Evolutionary conservation across 2,797 vertebrate species (phyloP).

Genomic region (Vipera ursinii): DNA sequence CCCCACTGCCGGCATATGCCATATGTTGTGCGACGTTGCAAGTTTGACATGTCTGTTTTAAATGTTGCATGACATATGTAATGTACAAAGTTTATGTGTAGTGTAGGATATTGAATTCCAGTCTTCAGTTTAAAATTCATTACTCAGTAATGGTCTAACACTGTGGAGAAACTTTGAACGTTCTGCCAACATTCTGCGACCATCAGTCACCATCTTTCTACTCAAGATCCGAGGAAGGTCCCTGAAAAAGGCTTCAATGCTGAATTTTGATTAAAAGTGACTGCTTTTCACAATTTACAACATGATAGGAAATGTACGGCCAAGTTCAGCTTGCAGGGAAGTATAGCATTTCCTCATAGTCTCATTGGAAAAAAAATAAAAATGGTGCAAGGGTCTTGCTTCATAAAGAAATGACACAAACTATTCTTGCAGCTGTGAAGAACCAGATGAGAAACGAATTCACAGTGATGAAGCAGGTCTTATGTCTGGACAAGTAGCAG

Average conservation of each 20-base stretch:
- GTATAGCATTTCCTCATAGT: not conserved
- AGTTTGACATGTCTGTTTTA: not conserved
- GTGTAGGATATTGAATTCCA: not conserved
- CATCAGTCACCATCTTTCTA: not conserved
- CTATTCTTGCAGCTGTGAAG: conserved; percentile 77
- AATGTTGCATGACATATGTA: not conserved
- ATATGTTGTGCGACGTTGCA: too few species aligned
- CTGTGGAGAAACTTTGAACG: not conserved
- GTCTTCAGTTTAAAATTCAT: not conserved
- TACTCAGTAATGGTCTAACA: not conserved
- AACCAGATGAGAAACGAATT: conserved; percentile 89
- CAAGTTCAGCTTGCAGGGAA: not conserved
- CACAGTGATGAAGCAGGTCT: conserved; percentile 80
- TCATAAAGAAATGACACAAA: not conserved
- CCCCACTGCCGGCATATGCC: too few species aligned
- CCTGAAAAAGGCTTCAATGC: not conserved
- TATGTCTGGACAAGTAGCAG: conserved; percentile 72
- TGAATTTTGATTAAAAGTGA: not conserved
- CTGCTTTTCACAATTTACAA: not conserved
- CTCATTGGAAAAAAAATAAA: not conserved
- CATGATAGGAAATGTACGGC: not conserved
- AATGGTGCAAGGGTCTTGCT: not conserved
- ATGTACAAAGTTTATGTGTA: not conserved
- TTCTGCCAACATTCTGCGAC: not conserved
- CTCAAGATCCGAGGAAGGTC: not conserved